Base-by-base conservation (phyloP, 2,888 invertebrate genomes). In the Oscheius onirici region DNA sequence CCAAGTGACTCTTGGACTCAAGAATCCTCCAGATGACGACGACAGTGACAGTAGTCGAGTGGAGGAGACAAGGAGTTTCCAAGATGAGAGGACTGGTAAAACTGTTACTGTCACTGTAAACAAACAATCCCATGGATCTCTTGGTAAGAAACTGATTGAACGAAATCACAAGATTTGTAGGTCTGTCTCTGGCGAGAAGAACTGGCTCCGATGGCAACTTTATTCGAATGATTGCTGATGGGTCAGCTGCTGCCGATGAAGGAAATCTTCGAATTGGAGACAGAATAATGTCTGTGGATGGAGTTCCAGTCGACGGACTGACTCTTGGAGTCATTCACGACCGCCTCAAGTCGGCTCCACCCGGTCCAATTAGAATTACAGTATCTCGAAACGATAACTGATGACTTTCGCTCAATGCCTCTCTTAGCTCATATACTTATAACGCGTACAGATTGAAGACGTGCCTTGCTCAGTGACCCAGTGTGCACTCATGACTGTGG, bases 151-250 rank as follows among this genome's bases (percentile, higher is more conserved):
- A 15, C 17, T 10, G 13, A 40, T 11, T 51, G 2, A 20, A 46
- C 20, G 15, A n/a, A 28, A 72, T 34, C 26, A 17, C 15, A 24
- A 2, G 3, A 17, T 43, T 20, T 72, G 80, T 44, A 84, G 84
- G 86, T 17, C 75, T 86, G 5, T 78, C 80, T 1, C 75, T 87
- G 8, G 86, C 85, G n/a, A 83, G 84, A 54, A 55, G 82, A 46
- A 82, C 81, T 24, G 85, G 84, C 43, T 75, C 71, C 24, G 84
- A 85, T 15, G 86, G 86, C n/a, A 84, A 85, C 26, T 87, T 83
- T 66, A 81, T 87, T 26, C 71, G 84, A 52, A 82, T 75, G 68
- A 87, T 87, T 57, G 81, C 83, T 17, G 72, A 79, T 3, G 83
- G 78, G 34, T 84, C 86, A 8, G 78, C 84, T 8, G 87, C 87